Evolutionary conservation across 2,888 invertebrate genomes (phyloP), one percentile per base, ranked within the genome.

Genomic region (Drosophila rellima): DNA sequence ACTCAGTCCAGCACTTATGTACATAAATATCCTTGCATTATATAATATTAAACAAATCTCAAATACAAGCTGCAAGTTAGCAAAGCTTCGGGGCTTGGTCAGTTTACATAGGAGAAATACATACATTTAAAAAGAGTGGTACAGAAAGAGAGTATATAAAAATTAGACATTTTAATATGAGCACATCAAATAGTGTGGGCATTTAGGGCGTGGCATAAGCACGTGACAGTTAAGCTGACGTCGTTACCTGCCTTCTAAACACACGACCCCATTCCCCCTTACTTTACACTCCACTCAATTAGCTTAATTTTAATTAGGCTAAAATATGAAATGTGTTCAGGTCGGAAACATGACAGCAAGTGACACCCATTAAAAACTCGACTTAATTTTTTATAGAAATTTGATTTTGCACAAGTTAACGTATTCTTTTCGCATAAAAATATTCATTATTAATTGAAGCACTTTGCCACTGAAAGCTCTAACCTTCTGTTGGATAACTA

Each of bases 251-350:
- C 26, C 33, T 7, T 5, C 35, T 5, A 3, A n/a, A 5, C 18
- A 13, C 26, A 26, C 23, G 11, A n/a, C 18, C 17, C 20, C 6
- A 8, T 11, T 7, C 15, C n/a, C n/a, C 8, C 15, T 17, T 7
- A 17, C 20, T 0, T 8, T 33, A 17, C n/a, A 8, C 7, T 13
- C 23, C 4, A 17, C 20, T 15, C 17, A 26, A 37, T 62, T 45
- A 45, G 51, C 57, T 50, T 17, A 50, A 7, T 59, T 72, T 72
- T 74, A 77, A 77, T 77, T 77, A 72, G 78, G 61, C 63, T 66
- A 56, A 77, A 55, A 52, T 54, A 40, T 33, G 35, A 33, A 13
- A 18, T 54, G 44, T 35, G 26, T 35, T 35, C 7, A 15, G 31
- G 40, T 39, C 23, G 11, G 8, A 4, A 31, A 44, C 33, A 55